These are phyloP conservation scores for Chrysolina americana DNA, from an alignment of 2,888 invertebrate genomes.

Conservation along the genomic window DNA sequence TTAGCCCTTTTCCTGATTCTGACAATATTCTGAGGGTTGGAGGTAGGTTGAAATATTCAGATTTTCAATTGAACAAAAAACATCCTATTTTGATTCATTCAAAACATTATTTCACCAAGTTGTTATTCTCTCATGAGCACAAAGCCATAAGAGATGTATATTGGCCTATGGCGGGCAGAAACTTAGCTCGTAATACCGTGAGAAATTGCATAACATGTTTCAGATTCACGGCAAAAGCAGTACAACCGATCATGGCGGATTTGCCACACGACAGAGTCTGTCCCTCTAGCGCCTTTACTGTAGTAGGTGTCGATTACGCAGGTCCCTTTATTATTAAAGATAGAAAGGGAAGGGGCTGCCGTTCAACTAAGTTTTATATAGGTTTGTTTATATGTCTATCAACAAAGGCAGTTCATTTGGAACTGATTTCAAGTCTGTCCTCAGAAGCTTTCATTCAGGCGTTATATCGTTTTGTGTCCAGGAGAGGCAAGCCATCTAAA, in stretches of 20 bases:
- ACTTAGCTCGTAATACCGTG: slow-evolving; percentile 39
- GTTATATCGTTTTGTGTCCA: slow-evolving; percentile 52
- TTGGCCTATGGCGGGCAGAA: slow-evolving; percentile 47
- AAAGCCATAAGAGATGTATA: slow-evolving; percentile 43
- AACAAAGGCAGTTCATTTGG: slow-evolving; percentile 55
- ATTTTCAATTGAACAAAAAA: slow-evolving; percentile 45
- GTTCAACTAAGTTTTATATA: slow-evolving; percentile 39
- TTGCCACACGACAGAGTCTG: slow-evolving; percentile 11
- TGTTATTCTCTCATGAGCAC: slow-evolving; percentile 41
- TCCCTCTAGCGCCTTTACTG: slow-evolving; percentile 39
- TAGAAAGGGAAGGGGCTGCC: background rate
- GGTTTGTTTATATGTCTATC: slow-evolving; percentile 43
- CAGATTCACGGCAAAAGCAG: slow-evolving; percentile 12
- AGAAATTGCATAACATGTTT: slow-evolving; percentile 42
- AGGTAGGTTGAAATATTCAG: slow-evolving; percentile 43
- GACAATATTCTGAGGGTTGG: slow-evolving; percentile 35
- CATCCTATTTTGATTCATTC: slow-evolving; percentile 47
- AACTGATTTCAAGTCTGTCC: slow-evolving; percentile 49
- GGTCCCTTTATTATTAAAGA: slow-evolving; percentile 38
- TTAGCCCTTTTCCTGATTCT: slow-evolving; percentile 47
- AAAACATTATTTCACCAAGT: slow-evolving; percentile 42
- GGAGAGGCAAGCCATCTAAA: slow-evolving; percentile 51
- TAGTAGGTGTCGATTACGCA: slow-evolving; percentile 39
- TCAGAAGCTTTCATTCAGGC: slow-evolving; percentile 52
- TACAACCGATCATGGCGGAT: slow-evolving; percentile 24